Conservation (phyloP, 2,113 vertebrate genomes). For the Meles meles region DNA sequence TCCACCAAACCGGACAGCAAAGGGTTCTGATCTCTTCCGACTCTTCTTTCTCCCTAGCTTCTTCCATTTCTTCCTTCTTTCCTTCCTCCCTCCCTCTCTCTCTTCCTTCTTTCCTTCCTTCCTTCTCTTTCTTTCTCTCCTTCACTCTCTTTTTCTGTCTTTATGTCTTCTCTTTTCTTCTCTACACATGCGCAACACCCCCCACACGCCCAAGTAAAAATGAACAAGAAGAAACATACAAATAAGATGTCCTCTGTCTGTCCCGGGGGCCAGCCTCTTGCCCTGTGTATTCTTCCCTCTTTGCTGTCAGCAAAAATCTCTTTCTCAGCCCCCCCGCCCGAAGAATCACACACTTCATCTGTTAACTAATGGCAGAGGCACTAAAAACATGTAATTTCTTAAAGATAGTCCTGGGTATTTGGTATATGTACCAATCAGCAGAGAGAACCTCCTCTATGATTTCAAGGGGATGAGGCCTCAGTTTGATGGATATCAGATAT, state of each 20-base stretch:
- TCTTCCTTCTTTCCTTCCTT: neutral
- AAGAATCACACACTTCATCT: neutral
- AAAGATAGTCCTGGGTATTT: neutral
- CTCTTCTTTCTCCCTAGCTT: neutral
- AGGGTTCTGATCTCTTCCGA: neutral
- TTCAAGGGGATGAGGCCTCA: neutral
- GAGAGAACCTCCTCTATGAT: neutral
- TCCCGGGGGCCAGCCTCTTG: neutral
- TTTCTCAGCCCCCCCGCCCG: neutral
- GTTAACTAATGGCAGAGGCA: neutral
- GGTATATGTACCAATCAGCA: neutral
- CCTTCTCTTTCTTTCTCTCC: no score
- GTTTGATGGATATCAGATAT: conserved; percentile 14
- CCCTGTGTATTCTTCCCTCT: neutral
- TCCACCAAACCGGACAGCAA: neutral
- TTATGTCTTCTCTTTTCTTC: neutral
- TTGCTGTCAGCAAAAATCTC: neutral
- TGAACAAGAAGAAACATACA: neutral
- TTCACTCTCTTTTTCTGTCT: neutral
- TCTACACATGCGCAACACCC: neutral
- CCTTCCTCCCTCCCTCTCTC: accelerated
- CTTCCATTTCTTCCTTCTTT: accelerated
- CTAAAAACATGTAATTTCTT: neutral
- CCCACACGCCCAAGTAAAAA: neutral
- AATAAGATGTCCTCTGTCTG: neutral